phyloP scores from a whole-genome alignment of 2,113 vertebrate genomes.

The Saguinus imperator region DNA sequence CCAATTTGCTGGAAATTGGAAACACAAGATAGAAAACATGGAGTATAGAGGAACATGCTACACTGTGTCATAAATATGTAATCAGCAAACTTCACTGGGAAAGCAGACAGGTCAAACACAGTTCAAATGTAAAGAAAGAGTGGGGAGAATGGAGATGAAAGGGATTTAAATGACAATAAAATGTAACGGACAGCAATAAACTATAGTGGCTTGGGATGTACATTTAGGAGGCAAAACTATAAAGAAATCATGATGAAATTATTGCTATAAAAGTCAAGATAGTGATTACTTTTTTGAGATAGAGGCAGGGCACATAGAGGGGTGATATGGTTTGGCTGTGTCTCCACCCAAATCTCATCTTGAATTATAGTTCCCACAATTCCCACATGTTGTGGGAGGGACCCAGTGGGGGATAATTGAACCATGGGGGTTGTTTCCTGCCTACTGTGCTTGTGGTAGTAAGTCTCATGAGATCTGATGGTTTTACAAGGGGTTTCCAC shows the following conservation, averaged over 20 bases:
- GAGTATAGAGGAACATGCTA: neutral
- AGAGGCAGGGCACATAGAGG: neutral
- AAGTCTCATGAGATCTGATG: too few relatives aligned
- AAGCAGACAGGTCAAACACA: neutral
- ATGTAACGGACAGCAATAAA: neutral
- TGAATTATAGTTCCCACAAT: too few relatives aligned
- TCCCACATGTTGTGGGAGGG: too few relatives aligned
- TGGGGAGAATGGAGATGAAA: neutral
- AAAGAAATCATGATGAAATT: neutral
- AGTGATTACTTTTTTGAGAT: neutral
- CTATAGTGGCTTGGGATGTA: neutral
- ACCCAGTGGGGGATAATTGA: too few relatives aligned
- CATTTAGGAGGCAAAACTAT: neutral
- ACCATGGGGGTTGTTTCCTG: too few relatives aligned
- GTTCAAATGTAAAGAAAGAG: neutral
- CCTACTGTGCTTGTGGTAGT: too few relatives aligned
- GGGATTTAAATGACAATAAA: neutral
- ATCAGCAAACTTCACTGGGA: neutral
- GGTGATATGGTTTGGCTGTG: too few relatives aligned
- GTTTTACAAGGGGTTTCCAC: too few relatives aligned
- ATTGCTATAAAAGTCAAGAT: neutral
- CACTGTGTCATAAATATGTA: neutral
- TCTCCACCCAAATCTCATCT: too few relatives aligned
- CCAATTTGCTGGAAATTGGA: neutral
- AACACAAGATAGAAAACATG: neutral